phyloP scores from a whole-genome alignment of 2,113 vertebrate genomes.

The Chinchilla lanigera region DNA sequence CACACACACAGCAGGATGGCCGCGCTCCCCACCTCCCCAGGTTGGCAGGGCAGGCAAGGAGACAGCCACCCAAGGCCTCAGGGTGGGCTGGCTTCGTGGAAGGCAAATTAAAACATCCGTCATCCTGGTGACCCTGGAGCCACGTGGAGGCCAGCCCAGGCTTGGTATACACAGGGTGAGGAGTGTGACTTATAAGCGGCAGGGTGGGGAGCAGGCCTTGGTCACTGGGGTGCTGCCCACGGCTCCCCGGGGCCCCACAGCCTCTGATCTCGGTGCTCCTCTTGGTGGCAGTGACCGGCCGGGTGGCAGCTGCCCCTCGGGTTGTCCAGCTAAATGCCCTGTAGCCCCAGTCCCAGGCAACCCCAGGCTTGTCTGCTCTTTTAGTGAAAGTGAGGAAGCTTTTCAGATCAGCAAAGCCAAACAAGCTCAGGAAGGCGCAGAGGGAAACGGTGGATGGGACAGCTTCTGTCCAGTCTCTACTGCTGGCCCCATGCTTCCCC shows the following conservation, averaged over 20 bases:
- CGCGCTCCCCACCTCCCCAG: background rate
- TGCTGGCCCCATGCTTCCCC: background rate
- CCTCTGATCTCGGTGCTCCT: background rate
- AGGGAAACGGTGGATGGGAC: accelerated
- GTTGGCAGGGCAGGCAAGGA: background rate
- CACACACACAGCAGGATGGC: background rate
- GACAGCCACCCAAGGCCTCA: accelerated
- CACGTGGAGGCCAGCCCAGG: accelerated
- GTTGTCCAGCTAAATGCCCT: background rate
- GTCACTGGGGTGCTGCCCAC: accelerated
- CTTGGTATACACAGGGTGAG: accelerated
- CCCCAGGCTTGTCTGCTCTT: background rate
- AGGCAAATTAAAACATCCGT: background rate
- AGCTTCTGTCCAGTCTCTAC: too few relatives aligned
- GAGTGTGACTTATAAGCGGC: accelerated
- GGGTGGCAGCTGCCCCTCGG: background rate
- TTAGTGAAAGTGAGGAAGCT: background rate
- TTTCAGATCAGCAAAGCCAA: background rate
- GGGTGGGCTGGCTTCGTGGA: background rate
- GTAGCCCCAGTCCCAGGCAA: accelerated
- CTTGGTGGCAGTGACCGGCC: accelerated
- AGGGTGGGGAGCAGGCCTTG: accelerated
- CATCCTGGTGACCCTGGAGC: background rate
- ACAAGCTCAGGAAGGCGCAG: background rate
- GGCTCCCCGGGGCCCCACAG: accelerated